Evolutionary conservation across 2,888 invertebrate species (phyloP), one percentile per base, ranked within the genome.

Genomic region (Oeneis ivallda): DNA sequence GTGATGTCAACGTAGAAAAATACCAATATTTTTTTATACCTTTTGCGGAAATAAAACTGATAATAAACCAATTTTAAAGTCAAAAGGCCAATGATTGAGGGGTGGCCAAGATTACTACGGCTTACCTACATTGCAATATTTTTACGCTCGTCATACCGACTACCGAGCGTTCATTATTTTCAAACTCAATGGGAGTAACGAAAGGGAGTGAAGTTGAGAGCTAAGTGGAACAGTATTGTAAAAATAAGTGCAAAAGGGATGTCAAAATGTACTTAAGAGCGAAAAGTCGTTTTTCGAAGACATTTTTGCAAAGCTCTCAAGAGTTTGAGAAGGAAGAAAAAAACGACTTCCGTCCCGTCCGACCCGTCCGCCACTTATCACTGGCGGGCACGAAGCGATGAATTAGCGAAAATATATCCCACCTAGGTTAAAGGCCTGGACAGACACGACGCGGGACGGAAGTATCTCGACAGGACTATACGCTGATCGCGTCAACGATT

Each of bases 271-370:
- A 85, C 88, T 88, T 85, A 81, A 80, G 76, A 79, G 79, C 79
- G 80, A 83, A 86, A 88, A 86, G 84, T 87, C 84, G 81, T 85
- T 87, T 81, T 86, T 82, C 74, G 82, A 85, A 89, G 87, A 89
- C 84, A 86, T 89, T 91, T 61, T 90, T 83, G 87, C 87, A 80
- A 80, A 76, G 81, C 83, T 82, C 84, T 91, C 81, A 76, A 89
- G 88, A 85, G 85, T 85, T 85, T 84, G 79, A 80, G 77, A 78
- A 77, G 37, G 37, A 37, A 83, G 89, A 88, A 81, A 76, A 70
- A 64, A 64, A 58, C 78, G 81, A 80, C 84, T 88, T 90, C 89
- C 90, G 87, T 80, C 73, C 77, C 77, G 77, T 39, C 60, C 56
- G 56, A 75, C 70, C 77, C 80, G 79, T 70, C 80, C 81, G 76